Conservation (phyloP, 2,113 vertebrate genomes). For the Sebastes schlegelii region DNA sequence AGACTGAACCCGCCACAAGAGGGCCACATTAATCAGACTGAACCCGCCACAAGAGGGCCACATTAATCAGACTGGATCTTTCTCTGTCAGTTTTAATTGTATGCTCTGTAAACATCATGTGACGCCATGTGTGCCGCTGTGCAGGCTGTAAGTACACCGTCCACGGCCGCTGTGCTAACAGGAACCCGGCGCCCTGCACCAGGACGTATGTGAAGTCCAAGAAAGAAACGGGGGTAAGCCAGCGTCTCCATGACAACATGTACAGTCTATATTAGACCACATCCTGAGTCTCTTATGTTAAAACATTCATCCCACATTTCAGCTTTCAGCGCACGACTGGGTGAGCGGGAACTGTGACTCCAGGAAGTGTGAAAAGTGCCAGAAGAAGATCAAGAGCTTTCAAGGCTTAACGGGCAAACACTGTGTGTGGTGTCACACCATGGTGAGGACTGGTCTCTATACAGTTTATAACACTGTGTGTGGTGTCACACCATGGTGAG, state of each 20-base stretch:
- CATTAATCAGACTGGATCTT: background rate
- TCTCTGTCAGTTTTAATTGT: background rate
- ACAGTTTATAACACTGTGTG: too few species aligned
- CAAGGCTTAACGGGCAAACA: constrained; percentile 88
- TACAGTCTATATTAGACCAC: background rate
- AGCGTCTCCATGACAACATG: constrained; percentile 36
- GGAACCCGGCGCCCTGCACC: constrained; percentile 87
- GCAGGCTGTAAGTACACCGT: constrained; percentile 93
- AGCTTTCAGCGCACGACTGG: constrained; percentile 91
- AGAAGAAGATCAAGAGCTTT: constrained; percentile 91
- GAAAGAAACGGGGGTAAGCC: constrained; percentile 90
- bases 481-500: constrained; percentile 93
- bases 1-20: constrained; percentile 42
- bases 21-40: constrained; percentile 27
- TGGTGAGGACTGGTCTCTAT: constrained; percentile 78
- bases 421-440: constrained; percentile 93
- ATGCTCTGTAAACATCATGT: background rate
- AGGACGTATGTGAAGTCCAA: constrained; percentile 94
- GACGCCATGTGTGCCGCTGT: background rate
- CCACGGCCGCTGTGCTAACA: constrained; percentile 92
- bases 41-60: constrained; percentile 56
- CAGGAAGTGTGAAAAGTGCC: constrained; percentile 89
- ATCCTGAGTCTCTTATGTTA: background rate
- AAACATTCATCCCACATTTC: constrained; percentile 45
- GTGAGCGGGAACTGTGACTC: constrained; percentile 91